These are phyloP conservation scores for Sphyrna mokarran DNA, from an alignment of 2,113 vertebrate species.

Conservation along the genomic window DNA sequence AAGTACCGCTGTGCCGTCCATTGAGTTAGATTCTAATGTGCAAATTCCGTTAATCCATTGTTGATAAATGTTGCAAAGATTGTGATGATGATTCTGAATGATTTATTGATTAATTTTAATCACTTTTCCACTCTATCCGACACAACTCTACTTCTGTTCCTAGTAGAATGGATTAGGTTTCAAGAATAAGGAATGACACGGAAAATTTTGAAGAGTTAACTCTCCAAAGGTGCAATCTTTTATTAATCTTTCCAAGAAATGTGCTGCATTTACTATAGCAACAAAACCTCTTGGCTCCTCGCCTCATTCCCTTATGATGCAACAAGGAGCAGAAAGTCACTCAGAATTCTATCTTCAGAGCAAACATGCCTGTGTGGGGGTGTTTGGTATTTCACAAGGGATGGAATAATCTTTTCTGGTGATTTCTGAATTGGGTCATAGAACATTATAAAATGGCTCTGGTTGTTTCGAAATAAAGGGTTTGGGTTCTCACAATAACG, in stretches of 20 bases:
- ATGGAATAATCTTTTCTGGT: neutral
- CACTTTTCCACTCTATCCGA: neutral
- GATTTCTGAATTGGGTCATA: neutral
- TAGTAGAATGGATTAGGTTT: neutral
- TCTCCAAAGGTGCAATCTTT: neutral
- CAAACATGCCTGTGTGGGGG: neutral
- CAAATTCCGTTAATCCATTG: neutral
- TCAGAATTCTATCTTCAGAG: neutral
- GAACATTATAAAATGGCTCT: neutral
- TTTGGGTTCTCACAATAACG: neutral
- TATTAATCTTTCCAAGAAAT: neutral
- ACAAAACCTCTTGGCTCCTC: neutral
- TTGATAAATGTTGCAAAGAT: neutral
- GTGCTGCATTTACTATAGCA: neutral
- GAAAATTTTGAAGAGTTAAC: neutral
- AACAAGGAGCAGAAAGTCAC: neutral
- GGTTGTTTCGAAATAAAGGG: neutral
- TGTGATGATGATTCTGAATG: neutral
- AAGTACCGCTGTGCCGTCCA: no score
- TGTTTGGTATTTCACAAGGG: neutral
- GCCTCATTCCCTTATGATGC: neutral
- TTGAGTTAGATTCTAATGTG: neutral
- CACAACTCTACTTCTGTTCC: neutral
- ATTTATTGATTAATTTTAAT: neutral
- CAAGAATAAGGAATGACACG: neutral